Evolutionary conservation across 2,888 invertebrate species (phyloP).

Genomic region (Drosophila niveifrons): DNA sequence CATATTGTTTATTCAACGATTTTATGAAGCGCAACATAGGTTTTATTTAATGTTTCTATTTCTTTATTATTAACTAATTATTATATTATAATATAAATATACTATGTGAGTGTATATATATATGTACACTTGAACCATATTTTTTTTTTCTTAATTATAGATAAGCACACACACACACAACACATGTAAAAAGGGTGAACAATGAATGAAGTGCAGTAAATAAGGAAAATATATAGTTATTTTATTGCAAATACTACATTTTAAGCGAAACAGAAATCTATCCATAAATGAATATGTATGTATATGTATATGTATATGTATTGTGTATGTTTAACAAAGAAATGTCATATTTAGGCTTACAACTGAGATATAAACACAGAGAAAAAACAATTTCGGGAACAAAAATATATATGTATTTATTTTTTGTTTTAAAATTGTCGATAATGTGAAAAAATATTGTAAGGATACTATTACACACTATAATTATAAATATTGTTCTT

Average conservation of each 20-base stretch:
- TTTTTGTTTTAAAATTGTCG: slow-evolving; percentile 74
- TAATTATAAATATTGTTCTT: slow-evolving; percentile 72
- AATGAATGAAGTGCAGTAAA: slow-evolving; percentile 26
- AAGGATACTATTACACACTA: slow-evolving; percentile 52
- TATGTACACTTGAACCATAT: slow-evolving; percentile 2
- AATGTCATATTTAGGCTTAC: slow-evolving; percentile 78
- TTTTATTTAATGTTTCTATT: slow-evolving; percentile 54
- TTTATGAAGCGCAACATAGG: slow-evolving; percentile 68
- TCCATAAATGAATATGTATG: slow-evolving; percentile 46
- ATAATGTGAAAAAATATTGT: slow-evolving; percentile 62
- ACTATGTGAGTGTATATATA: slow-evolving; percentile 18
- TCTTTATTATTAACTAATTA: slow-evolving; percentile 23
- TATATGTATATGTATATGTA: slow-evolving; percentile 47
- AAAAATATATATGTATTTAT: slow-evolving; percentile 80
- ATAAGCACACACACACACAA: slow-evolving; percentile 33
- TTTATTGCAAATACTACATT: slow-evolving; percentile 47
- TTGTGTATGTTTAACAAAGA: slow-evolving; percentile 53
- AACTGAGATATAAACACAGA: slow-evolving; percentile 65
- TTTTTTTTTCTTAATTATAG: slow-evolving; percentile 43
- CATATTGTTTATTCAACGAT: slow-evolving; percentile 68
- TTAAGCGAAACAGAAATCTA: slow-evolving; percentile 48
- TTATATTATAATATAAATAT: slow-evolving; percentile 23
- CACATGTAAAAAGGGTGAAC: slow-evolving; percentile 46
- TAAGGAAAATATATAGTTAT: slow-evolving; percentile 54
- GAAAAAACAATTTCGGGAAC: slow-evolving; percentile 80